Conservation (phyloP, 2,888 invertebrate genomes). For the Nebria brevicollis region DNA sequence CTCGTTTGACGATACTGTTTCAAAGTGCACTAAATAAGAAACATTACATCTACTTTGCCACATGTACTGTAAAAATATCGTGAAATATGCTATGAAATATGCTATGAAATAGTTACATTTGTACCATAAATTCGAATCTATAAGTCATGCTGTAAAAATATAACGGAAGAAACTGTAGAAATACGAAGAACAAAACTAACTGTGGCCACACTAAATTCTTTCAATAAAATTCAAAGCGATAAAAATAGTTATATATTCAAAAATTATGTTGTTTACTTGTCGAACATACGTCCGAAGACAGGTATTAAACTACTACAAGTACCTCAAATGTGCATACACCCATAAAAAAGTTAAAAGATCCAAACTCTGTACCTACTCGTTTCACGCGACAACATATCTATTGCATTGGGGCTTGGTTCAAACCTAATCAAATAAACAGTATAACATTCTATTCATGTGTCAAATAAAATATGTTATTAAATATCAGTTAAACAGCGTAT, state of each 20-base stretch:
- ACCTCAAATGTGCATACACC: background rate
- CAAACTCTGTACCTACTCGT: background rate
- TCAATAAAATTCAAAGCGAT: conserved; percentile 32
- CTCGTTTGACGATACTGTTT: background rate
- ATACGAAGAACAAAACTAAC: no score
- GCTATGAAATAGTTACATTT: background rate
- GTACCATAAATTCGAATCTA: background rate
- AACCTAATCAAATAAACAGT: conserved; percentile 39
- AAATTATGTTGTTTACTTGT: conserved; percentile 39
- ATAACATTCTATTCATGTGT: conserved; percentile 42
- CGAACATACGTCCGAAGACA: conserved; percentile 3
- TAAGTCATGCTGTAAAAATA: background rate
- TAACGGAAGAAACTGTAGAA: background rate
- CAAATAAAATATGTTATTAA: conserved; percentile 44
- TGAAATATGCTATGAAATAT: background rate
- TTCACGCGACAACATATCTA: conserved; percentile 11
- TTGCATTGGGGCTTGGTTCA: background rate
- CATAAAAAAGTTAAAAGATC: background rate
- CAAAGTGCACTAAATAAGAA: background rate
- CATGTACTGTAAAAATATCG: background rate
- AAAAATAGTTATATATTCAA: conserved; percentile 32
- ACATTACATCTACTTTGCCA: background rate
- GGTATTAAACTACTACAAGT: conserved; percentile 9
- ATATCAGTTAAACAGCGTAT: conserved; percentile 35
- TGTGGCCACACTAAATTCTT: conserved; percentile 17